Base-by-base conservation (phyloP, 2,888 invertebrate genomes). In the Phyllotreta cruciferae region DNA sequence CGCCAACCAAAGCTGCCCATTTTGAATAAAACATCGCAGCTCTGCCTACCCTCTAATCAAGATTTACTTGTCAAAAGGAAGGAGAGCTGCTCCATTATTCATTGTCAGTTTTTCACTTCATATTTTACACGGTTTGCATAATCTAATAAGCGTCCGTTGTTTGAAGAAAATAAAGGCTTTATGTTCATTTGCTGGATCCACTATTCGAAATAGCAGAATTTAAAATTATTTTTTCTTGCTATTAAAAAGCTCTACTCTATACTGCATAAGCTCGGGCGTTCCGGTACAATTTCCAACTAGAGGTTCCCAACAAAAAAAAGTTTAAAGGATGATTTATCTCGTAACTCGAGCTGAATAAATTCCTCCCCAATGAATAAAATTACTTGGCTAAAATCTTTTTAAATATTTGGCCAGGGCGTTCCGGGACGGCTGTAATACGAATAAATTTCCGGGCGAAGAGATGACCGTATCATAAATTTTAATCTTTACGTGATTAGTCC, bases 81-180 rank as follows among this genome's bases (percentile, higher is more conserved):
- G 24, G 35, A 52, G 38, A 52, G 52, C 52, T 52, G 52, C 38
- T 52, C 52, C 47, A 57, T 39, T 39, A 57, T 49, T 49, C 49
- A 49, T 49, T 57, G 56, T 57, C 56, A 57, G 11, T 57, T 57
- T 57, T 57, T 57, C 49, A 49, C 44, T 56, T 56, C 44, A 45
- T 45, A 44, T 56, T 56, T 56, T 56, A 52, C 52, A 52, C 52
- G 38, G 38, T 52, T 45, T 44, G 47, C 56, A 44, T 56, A 56
- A 44, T 56, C 56, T 56, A 45, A 56, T 56, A 44, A 56, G 56
- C 14, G 56, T 45, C 56, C 45, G 36, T 1, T 36, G 9, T 45
- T 36, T 9, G 45, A 56, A 44, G 35, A 56, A 56, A 56, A 45
- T 45, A 52, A 52, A 52, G 52, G 37, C 37, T 45, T 14, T 24